Percentiles rank a stretch among this genome's conserved stretches.
These are phyloP conservation scores for Busseola fusca DNA, from an alignment of 2,888 invertebrate species.

Conservation along the genomic window DNA sequence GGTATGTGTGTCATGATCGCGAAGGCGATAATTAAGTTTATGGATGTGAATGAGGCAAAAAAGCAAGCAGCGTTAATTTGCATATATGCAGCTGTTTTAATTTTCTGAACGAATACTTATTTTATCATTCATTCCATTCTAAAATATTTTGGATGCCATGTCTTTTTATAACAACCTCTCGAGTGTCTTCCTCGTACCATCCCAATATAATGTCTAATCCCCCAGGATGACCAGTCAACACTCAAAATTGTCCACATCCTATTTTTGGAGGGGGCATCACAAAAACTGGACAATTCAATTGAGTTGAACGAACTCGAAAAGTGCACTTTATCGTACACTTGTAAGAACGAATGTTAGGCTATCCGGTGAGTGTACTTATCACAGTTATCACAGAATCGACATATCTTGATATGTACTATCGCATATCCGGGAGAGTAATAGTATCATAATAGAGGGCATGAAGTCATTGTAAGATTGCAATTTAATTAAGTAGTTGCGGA, in stretches of 20 bases:
- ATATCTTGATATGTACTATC: slow-evolving; percentile 54
- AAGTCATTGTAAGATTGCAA: slow-evolving; percentile 19
- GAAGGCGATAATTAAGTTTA: not conserved
- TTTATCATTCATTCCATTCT: not conserved
- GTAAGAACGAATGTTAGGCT: slow-evolving; percentile 17
- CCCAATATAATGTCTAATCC: slow-evolving; percentile 10
- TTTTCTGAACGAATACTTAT: not conserved
- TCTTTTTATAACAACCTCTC: not conserved
- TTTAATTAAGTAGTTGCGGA: not conserved
- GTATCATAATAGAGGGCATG: slow-evolving; percentile 24
- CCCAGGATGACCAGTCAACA: slow-evolving; percentile 32
- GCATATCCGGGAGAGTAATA: slow-evolving; percentile 53
- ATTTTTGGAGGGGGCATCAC: slow-evolving; percentile 56
- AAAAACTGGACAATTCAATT: slow-evolving; percentile 44
- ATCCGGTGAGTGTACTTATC: slow-evolving; percentile 46
- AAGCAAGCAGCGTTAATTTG: not conserved
- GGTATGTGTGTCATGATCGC: not conserved
- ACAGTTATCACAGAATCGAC: slow-evolving; percentile 43
- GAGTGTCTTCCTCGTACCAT: not conserved
- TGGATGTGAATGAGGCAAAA: not conserved
- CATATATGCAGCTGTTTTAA: not conserved
- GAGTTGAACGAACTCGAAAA: slow-evolving; percentile 62
- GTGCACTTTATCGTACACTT: slow-evolving; percentile 35
- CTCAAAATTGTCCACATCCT: slow-evolving; percentile 64
- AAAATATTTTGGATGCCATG: not conserved